Evolutionary conservation across 2,888 invertebrate species (phyloP), one percentile per base, ranked within the genome.

Genomic region (Hydropsyche betteni): DNA sequence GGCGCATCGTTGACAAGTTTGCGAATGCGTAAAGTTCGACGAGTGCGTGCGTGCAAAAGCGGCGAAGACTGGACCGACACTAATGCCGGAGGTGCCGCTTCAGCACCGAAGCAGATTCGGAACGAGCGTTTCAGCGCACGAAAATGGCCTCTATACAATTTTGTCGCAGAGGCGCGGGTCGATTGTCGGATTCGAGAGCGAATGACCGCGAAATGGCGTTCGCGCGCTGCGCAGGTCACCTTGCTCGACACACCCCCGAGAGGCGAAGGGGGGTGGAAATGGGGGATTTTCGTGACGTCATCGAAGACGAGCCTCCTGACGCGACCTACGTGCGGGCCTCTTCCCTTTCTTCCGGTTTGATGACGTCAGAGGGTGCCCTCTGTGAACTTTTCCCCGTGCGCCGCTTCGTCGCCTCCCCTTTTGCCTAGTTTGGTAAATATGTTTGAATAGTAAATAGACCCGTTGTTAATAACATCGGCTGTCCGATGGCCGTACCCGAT

Each of bases 1-100:
- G 77, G 53, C 77, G 77, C 77, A 77, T 77, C 14, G 34, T 14
- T n/a, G 14, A 3, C 44, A 10, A 12, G 33, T 10, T 51, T 8
- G n/a, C 16, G 53, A 38, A 4, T 36, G 52, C 24, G 34, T 69
- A 24, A 69, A n/a, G 14, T 34, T 38, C 24, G 36, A 64, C 36
- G 12, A 64, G 10, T 2, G 64, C 34, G 64, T 6, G 64, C 64
- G 64, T 36, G 36, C 64, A 34, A 64, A 36, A 12, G 64, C 64
- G 36, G 6, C 10, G 10, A 44, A 8, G 44, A 8, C 64, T 12
- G 10, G 36, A 64, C 5, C 64, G 12, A 36, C 64, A 36, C 64
- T 34, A n/a, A 16, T 7, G 24, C 61, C 33, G 12, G 16, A 61
- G 44, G 44, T 6, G 64, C 51, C 33, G 74, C 36, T 34, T 8